phyloP scores from a whole-genome alignment of 2,113 vertebrate species.

The Hemicordylus capensis region DNA sequence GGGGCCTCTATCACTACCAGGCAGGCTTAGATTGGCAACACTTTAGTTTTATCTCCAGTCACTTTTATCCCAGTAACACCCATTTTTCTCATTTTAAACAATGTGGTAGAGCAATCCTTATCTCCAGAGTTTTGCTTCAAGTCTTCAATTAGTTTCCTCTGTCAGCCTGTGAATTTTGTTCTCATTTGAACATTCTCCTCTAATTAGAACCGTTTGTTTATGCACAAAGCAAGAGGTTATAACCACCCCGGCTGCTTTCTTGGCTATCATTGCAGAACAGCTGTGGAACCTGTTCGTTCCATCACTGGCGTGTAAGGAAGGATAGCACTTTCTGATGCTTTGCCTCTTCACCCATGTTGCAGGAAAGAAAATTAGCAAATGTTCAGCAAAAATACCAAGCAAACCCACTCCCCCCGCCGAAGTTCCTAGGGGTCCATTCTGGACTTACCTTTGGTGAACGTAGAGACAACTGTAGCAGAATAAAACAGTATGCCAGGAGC shows the following conservation, averaged over 20 bases:
- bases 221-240: neutral
- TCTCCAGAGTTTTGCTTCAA: neutral
- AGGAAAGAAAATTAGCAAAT: accelerated
- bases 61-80: neutral
- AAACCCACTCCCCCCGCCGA: neutral
- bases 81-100: accelerated
- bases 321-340: neutral
- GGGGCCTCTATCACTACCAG: neutral
- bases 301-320: neutral
- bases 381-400: neutral
- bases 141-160: accelerated
- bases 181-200: neutral
- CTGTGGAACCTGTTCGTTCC: neutral
- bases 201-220: neutral
- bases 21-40: accelerated
- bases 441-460: neutral
- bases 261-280: neutral
- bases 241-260: accelerated
- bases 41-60: accelerated
- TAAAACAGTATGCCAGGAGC: accelerated
- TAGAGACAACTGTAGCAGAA: neutral
- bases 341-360: accelerated
- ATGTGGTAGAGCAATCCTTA: accelerated
- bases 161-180: accelerated
- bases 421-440: accelerated